These are phyloP conservation scores for Sarcophaga peregrina DNA, from an alignment of 1,140 invertebrate species.

Conservation along the genomic window DNA sequence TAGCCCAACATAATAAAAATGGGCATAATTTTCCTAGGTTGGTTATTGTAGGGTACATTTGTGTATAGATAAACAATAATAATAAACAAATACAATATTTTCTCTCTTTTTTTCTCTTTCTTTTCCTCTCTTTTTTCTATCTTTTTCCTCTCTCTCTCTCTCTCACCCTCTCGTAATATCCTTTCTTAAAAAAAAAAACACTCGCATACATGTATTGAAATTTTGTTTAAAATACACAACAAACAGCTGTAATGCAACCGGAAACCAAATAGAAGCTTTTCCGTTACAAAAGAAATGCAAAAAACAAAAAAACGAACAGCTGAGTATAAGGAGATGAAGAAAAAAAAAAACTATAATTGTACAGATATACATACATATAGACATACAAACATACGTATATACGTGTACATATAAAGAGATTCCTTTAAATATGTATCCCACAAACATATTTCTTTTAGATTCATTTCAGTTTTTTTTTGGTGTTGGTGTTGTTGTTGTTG, in stretches of 20 bases:
- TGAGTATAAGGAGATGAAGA: background rate
- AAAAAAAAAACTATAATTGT: background rate
- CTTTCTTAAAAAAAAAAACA: no score
- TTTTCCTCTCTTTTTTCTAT: background rate
- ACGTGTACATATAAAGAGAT: background rate
- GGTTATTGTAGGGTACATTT: no score
- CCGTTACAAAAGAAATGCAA: background rate
- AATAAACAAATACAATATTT: no score
- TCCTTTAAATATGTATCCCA: no score
- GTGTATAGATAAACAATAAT: no score
- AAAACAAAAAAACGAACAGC: background rate
- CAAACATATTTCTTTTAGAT: no score
- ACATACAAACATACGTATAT: background rate
- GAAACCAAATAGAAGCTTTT: slow-evolving; percentile 34
- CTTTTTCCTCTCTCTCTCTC: no score
- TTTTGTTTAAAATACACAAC: background rate
- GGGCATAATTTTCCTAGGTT: no score
- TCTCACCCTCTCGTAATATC: background rate
- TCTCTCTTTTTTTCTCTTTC: background rate
- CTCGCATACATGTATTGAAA: no score
- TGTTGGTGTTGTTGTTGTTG: no score
- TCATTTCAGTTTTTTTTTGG: no score
- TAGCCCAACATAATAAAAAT: no score
- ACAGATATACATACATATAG: background rate
- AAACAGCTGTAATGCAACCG: slow-evolving; percentile 39